Evolutionary conservation across 2,888 invertebrate species (phyloP).

Genomic region (Nematopogon swammerdamellus): DNA sequence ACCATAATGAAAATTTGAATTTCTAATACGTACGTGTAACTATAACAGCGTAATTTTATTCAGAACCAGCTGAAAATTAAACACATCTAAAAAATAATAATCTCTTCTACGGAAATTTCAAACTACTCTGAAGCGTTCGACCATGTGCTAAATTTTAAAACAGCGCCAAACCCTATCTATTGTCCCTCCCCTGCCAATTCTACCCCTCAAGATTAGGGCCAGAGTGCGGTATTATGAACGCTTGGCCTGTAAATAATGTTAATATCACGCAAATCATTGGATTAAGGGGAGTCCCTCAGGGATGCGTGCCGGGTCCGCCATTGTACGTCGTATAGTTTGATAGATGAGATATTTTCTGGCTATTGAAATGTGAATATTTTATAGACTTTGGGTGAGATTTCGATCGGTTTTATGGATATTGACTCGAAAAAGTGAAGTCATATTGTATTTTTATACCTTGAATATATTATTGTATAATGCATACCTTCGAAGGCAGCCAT

Average conservation of each 20-base stretch:
- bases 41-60: no score
- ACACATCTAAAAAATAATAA: no score
- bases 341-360: neutral
- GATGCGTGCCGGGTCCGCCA: neutral
- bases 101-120: no score
- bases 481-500: no score
- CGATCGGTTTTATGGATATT: neutral
- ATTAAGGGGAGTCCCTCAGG: slow-evolving; percentile 16
- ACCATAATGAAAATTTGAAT: no score
- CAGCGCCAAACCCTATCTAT: neutral
- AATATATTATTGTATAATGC: no score
- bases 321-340: neutral
- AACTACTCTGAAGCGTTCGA: neutral
- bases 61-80: no score
- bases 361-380: neutral
- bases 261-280: slow-evolving; percentile 35
- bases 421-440: neutral
- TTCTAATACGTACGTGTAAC: no score
- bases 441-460: no score
- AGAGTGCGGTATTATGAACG: neutral
- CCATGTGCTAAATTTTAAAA: neutral
- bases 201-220: neutral
- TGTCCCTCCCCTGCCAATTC: neutral
- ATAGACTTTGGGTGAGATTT: neutral
- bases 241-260: neutral